Evolutionary conservation across 2,113 vertebrate genomes (phyloP), one percentile per base, ranked within the genome.

Genomic region (Rhinoderma darwinii): DNA sequence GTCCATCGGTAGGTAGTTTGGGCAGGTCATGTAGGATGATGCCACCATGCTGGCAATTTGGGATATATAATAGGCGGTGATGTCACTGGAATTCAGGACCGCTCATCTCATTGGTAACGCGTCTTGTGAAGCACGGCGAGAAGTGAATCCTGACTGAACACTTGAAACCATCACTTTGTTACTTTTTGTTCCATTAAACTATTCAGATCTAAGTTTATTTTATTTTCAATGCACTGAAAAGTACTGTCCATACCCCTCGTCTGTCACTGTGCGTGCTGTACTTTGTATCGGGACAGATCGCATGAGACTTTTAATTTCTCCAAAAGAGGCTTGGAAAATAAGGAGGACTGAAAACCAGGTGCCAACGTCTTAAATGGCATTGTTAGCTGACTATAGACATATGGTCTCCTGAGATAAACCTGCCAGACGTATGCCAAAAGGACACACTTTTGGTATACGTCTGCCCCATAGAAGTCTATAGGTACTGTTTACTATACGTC

Each of bases 131-230:
- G 39, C 54, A 35, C 25, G 18, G 27, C 8, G 17, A 82, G 79
- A 82, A 66, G 51, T 82, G 59, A 82, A 44, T 61, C 37, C 44
- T 17, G 25, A 63, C 56, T 39, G 56, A 27, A 27, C 59, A 44
- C 39, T 6, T 30, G 39, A 61, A 66, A 44, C 20, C 11, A 44
- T 30, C 18, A 12, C 25, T 27, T n/a, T n/a, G 15, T 82, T 20
- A 82, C 25, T 63, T 63, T 43, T 63, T 44, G 79, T 66, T 82
- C 56, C n/a, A 2, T 54, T 54, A 10, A 78, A 51, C 10, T 78
- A 32, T 11, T 8, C 51, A 51, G 17, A 51, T 51, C 27, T 22
- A 0, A 44, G n/a, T 27, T 15, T 75, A 44, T 75, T 44, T 75
- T 75, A 47, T 5, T 32, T 47, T 12, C 7, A 54, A 5, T 51